Percentiles rank a stretch among this genome's conserved stretches.
These are phyloP conservation scores for Drosophila seclusa DNA, from an alignment of 2,888 invertebrate species.

Conservation along the genomic window DNA sequence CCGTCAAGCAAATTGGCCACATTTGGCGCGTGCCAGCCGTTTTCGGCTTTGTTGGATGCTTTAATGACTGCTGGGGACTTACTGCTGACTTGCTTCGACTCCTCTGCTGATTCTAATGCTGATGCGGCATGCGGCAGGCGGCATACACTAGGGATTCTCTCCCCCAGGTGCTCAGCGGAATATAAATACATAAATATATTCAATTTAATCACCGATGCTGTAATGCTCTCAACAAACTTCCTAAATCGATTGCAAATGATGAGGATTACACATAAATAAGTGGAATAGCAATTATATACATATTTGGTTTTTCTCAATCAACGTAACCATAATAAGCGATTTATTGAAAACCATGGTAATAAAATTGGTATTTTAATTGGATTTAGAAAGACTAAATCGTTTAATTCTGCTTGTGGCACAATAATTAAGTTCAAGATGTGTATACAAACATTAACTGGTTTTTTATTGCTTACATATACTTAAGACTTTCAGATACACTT, in stretches of 20 bases:
- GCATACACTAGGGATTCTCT: slow-evolving; percentile 31
- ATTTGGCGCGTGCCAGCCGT: slow-evolving; percentile 69
- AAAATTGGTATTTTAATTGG: neutral
- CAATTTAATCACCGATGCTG: slow-evolving; percentile 7
- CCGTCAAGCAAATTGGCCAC: slow-evolving; percentile 68
- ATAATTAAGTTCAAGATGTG: neutral
- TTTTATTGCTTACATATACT: neutral
- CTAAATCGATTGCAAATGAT: neutral
- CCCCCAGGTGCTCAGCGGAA: slow-evolving; percentile 12
- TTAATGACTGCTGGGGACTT: slow-evolving; percentile 61
- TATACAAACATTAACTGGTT: neutral
- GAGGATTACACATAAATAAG: neutral
- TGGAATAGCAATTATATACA: neutral
- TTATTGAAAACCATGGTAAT: neutral
- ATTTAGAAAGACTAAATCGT: neutral
- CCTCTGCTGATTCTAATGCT: slow-evolving; percentile 14
- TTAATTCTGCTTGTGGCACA: neutral
- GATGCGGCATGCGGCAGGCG: slow-evolving; percentile 2
- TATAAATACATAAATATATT: slow-evolving; percentile 7
- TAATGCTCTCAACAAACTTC: slow-evolving; percentile 16
- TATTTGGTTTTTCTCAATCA: neutral
- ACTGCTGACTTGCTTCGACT: slow-evolving; percentile 11
- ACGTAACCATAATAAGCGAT: neutral
- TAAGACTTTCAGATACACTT: neutral
- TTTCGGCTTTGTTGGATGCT: slow-evolving; percentile 58